These are phyloP conservation scores for Papilio helenus DNA, from an alignment of 1,140 invertebrate species.

Conservation along the genomic window DNA sequence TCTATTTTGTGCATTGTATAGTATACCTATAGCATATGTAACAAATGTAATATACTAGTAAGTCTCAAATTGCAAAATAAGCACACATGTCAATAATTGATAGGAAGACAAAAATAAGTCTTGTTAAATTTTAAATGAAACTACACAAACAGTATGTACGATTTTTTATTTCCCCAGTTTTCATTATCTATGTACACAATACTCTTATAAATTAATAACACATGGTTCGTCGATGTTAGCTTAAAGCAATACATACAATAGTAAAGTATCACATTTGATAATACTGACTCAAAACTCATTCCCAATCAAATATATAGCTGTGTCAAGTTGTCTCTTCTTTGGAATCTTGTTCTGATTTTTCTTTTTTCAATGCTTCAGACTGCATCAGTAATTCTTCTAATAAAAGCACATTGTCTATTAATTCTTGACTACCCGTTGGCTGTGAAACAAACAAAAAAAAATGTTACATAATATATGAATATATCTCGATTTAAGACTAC, in stretches of 20 bases:
- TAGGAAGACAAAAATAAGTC: no score
- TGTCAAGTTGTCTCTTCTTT: constrained; percentile 73
- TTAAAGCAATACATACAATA: constrained; percentile 47
- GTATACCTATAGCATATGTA: no score
- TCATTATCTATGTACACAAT: constrained; percentile 33
- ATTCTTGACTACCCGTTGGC: constrained; percentile 65
- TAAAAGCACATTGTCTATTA: constrained; percentile 71
- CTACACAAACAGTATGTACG: neutral
- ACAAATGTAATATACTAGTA: no score
- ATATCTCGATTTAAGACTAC: no score
- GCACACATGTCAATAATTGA: no score
- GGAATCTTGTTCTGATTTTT: constrained; percentile 51
- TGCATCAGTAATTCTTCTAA: constrained; percentile 72
- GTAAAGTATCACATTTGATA: constrained; percentile 74
- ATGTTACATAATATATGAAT: no score
- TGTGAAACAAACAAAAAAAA: constrained; percentile 51
- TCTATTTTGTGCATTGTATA: no score
- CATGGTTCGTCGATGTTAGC: constrained; percentile 34
- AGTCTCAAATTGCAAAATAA: no score
- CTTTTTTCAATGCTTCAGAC: constrained; percentile 57
- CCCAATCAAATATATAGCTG: constrained; percentile 66
- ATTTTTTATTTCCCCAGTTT: constrained; percentile 28
- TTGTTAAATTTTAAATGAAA: neutral
- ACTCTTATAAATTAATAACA: constrained; percentile 39
- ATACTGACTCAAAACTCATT: constrained; percentile 70